A percentile compares a stretch with the other conserved stretches of the same genome.
Conservation (phyloP, 2,113 vertebrate genomes). For the Lampris incognitus region DNA sequence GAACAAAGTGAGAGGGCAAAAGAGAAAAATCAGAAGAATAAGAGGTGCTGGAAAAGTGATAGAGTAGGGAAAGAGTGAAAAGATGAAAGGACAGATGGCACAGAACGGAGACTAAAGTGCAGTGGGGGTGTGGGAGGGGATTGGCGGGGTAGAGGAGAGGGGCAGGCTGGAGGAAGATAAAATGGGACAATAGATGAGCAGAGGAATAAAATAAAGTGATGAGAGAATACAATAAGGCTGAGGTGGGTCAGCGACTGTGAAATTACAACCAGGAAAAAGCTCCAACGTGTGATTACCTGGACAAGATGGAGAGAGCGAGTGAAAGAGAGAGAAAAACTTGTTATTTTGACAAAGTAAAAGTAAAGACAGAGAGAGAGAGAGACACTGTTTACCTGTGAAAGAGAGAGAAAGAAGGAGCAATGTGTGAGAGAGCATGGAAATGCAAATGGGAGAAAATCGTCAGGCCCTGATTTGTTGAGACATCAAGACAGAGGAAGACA, state of each 20-base stretch:
- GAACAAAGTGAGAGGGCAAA: no score
- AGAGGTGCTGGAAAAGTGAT: no score
- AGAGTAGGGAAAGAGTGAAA: no score
- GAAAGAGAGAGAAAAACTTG: neutral
- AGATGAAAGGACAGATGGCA: no score
- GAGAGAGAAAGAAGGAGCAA: neutral
- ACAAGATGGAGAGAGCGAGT: neutral
- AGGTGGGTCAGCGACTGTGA: conserved; percentile 42
- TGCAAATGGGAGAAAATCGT: neutral
- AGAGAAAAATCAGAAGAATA: no score
- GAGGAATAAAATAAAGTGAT: conserved; percentile 33
- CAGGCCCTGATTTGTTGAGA: no score
- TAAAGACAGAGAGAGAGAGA: neutral
- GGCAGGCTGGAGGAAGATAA: neutral
- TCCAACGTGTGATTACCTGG: neutral
- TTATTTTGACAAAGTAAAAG: neutral
- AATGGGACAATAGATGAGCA: neutral
- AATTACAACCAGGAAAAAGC: conserved; percentile 35
- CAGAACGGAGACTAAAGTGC: no score
- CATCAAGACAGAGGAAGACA: no score
- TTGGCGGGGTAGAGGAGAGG: no score
- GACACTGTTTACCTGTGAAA: neutral
- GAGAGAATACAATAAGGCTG: neutral
- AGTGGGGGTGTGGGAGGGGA: no score
- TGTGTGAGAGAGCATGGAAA: neutral